Evolutionary conservation across 1,140 invertebrate genomes (phyloP).

Genomic region (Tenebrio molitor): DNA sequence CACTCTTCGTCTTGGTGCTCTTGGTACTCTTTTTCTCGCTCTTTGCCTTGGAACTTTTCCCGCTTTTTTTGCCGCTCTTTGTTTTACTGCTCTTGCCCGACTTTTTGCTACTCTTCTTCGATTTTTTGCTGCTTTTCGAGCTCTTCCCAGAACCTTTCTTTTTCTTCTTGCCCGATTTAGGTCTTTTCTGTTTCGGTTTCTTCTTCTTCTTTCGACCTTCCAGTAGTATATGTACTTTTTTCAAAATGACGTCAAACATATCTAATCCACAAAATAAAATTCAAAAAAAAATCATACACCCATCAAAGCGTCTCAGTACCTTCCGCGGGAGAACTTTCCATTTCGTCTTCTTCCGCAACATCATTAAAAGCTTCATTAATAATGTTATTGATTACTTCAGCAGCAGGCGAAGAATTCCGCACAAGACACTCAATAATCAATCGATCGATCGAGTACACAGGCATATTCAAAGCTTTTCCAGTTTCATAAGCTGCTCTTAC

Average conservation of each 20-base stretch:
- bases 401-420: constrained; percentile 35
- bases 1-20: no score
- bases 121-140: constrained; percentile 34
- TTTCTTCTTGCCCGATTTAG: constrained; percentile 29
- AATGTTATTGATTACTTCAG: constrained; percentile 54
- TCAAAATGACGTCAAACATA: constrained; percentile 52
- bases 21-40: no score
- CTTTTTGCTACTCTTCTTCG: constrained; percentile 28
- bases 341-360: neutral
- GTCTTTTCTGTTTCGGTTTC: constrained; percentile 29
- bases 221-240: constrained; percentile 46
- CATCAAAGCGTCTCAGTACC: constrained; percentile 13
- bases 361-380: constrained; percentile 52
- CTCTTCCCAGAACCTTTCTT: constrained; percentile 13
- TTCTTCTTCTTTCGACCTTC: constrained; percentile 14
- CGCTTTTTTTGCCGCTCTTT: neutral
- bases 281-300: neutral
- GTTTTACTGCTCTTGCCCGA: constrained; percentile 32
- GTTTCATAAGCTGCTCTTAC: constrained; percentile 55
- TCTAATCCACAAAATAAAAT: constrained; percentile 43
- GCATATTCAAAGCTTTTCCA: constrained; percentile 51
- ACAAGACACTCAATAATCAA: constrained; percentile 58
- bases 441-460: constrained; percentile 54
- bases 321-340: constrained; percentile 20
- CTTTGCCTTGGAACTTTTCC: no score